Base-by-base conservation (phyloP, 2,113 vertebrate species). In the Strigops habroptila region DNA sequence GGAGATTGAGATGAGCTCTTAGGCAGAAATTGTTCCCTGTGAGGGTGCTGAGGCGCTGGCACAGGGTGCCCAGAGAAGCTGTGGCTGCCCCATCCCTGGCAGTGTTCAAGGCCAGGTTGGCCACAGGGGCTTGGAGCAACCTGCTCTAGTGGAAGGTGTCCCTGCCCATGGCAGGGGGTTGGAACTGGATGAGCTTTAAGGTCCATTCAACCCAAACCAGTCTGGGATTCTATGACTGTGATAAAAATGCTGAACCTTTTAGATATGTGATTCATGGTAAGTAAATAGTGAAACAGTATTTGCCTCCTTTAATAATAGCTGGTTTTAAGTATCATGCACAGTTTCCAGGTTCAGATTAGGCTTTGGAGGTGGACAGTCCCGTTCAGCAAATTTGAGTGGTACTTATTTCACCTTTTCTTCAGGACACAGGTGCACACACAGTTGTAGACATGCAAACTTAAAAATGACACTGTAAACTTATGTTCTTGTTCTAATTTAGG, bases 401-500 rank as follows among this genome's bases (percentile, higher is more conserved):
- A 14, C 79, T 93, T 62, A 52, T 86, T 70, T n/a, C 39, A 82
- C 19, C 3, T 76, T 46, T 80, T 68, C 69, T 84, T 63, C 81
- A 71, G 65, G 31, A 25, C 25, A 22, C 18, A 4, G 28, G 10
- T 12, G 3, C 16, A 24, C 33, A 43, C 12, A 2, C 9, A 43
- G 39, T 6, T 74, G 18, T 14, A 80, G 52, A 28, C 14, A 4
- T 9, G 6, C 19, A 22, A 18, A 43, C 13, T 28, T 55, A 46
- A 79, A 85, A 69, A 86, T 67, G 10, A 9, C 7, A 0, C 41
- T 68, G 21, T 30, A n/a, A 52, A 30, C 28, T 35, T 86, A 3
- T 85, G 76, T 55, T 81, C 77, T 86, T 75, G 78, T 97, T 93
- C 96, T 85, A 30, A 96, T 95, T 88, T 62, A 98, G 98, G 98